Conservation (phyloP, 2,113 vertebrate genomes). For the Mystacornis crossleyi region DNA sequence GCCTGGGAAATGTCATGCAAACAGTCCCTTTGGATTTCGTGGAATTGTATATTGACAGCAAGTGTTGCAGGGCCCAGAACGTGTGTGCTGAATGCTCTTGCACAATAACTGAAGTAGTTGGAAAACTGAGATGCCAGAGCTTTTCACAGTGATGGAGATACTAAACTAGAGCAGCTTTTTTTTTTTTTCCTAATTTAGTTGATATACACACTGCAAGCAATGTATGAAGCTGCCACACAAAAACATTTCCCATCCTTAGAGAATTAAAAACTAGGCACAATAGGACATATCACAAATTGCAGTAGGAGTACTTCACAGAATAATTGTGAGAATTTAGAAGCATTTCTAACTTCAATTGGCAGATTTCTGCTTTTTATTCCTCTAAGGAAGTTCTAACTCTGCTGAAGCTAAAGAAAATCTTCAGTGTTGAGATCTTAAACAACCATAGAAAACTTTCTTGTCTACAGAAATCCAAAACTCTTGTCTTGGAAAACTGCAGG, state of each 20-base stretch:
- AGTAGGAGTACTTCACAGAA: background rate
- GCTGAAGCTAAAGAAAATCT: background rate
- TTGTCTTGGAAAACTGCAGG: background rate
- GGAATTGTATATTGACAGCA: background rate
- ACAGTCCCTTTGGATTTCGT: background rate
- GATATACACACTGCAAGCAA: background rate
- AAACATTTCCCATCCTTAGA: background rate
- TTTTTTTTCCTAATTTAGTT: background rate
- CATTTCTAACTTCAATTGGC: background rate
- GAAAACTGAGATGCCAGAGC: background rate
- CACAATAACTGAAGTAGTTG: background rate
- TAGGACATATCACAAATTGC: background rate
- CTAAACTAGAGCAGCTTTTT: background rate
- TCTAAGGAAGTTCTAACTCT: background rate
- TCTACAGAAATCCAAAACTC: background rate
- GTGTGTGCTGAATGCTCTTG: background rate
- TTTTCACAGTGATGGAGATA: background rate
- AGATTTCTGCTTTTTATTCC: background rate
- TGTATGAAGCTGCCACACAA: background rate
- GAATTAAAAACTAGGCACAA: background rate
- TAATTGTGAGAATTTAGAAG: background rate
- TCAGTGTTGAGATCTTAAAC: background rate
- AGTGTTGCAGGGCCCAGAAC: background rate
- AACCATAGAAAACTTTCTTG: background rate
- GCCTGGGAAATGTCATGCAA: background rate